phyloP scores from a whole-genome alignment of 2,797 vertebrate species.

The Delichon dasypus region DNA sequence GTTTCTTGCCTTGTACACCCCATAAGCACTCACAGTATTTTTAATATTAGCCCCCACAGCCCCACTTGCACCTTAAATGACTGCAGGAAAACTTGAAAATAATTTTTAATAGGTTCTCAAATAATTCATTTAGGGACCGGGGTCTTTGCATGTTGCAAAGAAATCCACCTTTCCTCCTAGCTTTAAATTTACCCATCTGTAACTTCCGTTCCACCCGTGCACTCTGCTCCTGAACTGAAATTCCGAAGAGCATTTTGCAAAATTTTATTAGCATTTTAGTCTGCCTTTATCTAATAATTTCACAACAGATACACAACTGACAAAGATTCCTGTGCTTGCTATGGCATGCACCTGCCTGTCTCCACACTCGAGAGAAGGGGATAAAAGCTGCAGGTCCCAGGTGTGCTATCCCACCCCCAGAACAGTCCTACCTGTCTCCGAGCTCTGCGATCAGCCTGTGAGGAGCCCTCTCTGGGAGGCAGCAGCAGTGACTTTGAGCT shows the following conservation, averaged over 20 bases:
- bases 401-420: not conserved
- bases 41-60: not conserved
- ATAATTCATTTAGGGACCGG: not conserved
- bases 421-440: not conserved
- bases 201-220: not conserved
- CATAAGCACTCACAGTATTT: not conserved
- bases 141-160: not conserved
- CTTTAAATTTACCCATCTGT: not conserved
- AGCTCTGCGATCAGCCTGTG: not conserved
- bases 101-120: not conserved
- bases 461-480: not conserved
- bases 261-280: not conserved
- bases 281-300: not conserved
- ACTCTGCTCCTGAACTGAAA: not conserved
- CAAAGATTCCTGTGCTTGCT: not conserved
- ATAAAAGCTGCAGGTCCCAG: not conserved
- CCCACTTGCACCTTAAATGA: not conserved
- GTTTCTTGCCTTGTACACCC: not conserved
- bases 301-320: not conserved
- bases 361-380: not conserved
- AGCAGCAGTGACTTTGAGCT: not conserved
- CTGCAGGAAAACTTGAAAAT: not conserved
- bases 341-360: rapidly evolving
- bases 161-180: not conserved
- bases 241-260: not conserved